A percentile compares a stretch with the other conserved stretches of the same genome.
phyloP scores from a whole-genome alignment of 1,140 invertebrate genomes.

The Pomacea maculata region DNA sequence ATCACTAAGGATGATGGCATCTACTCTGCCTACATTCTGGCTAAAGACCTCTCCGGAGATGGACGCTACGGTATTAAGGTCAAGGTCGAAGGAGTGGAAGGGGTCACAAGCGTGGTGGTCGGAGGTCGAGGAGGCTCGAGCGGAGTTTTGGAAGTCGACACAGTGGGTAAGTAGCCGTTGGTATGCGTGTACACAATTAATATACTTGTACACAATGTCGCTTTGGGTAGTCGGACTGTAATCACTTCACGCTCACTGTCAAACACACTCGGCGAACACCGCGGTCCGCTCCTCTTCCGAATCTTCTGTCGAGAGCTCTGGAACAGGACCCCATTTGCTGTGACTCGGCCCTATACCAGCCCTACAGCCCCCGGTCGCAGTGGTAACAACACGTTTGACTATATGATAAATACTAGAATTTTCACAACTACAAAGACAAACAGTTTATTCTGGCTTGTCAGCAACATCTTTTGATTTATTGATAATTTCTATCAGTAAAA shows the following conservation, averaged over 20 bases:
- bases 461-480: too few species aligned
- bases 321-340: too few species aligned
- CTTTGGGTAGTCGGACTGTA: neutral
- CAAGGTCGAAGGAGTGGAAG: neutral
- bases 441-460: too few species aligned
- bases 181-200: neutral
- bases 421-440: too few species aligned
- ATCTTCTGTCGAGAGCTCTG: too few species aligned
- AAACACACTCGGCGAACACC: neutral
- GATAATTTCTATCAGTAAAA: neutral
- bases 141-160: too few species aligned
- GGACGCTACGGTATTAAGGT: neutral
- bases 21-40: slow-evolving; percentile 8
- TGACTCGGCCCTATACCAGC: too few species aligned
- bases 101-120: neutral
- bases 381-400: too few species aligned
- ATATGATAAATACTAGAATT: too few species aligned
- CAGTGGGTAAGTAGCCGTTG: neutral
- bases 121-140: slow-evolving; percentile 1
- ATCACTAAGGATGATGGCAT: slow-evolving; percentile 2
- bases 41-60: neutral
- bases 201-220: neutral
- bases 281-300: too few species aligned
- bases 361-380: too few species aligned
- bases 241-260: neutral